phyloP scores from a whole-genome alignment of 2,113 vertebrate species.

The Saguinus imperator region DNA sequence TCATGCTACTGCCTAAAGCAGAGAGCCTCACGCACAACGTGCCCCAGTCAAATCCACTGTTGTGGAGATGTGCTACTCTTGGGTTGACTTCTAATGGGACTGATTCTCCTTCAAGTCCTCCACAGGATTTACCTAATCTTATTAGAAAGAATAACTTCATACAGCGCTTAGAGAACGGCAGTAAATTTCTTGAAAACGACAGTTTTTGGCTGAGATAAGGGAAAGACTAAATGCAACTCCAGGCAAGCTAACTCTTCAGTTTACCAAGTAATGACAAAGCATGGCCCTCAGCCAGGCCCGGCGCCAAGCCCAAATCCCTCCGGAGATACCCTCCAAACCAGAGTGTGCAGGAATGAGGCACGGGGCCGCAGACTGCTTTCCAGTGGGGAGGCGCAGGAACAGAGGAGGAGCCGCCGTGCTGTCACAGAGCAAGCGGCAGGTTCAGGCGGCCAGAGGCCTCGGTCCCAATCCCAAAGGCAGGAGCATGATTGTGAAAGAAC shows the following conservation, averaged over 20 bases:
- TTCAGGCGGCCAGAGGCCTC: rapidly evolving
- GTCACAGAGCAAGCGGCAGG: background rate
- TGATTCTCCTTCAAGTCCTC: background rate
- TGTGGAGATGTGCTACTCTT: rapidly evolving
- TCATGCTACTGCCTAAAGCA: background rate
- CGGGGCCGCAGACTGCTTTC: no score
- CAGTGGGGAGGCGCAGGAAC: background rate
- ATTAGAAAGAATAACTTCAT: background rate
- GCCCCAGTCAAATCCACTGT: background rate
- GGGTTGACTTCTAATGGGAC: background rate
- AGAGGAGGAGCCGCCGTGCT: background rate
- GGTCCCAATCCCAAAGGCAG: background rate
- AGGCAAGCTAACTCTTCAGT: background rate
- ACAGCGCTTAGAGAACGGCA: rapidly evolving
- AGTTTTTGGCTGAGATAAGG: background rate
- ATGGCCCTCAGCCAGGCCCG: background rate
- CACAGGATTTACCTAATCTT: background rate
- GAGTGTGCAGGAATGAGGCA: background rate
- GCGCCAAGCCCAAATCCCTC: no score
- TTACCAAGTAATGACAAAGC: background rate
- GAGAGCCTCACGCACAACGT: background rate
- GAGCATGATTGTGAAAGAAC: background rate
- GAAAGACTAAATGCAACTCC: background rate
- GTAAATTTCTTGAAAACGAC: background rate
- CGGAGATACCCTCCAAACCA: background rate